Base-by-base conservation (phyloP, 2,113 vertebrate species). In the Clarias magur region DNA sequence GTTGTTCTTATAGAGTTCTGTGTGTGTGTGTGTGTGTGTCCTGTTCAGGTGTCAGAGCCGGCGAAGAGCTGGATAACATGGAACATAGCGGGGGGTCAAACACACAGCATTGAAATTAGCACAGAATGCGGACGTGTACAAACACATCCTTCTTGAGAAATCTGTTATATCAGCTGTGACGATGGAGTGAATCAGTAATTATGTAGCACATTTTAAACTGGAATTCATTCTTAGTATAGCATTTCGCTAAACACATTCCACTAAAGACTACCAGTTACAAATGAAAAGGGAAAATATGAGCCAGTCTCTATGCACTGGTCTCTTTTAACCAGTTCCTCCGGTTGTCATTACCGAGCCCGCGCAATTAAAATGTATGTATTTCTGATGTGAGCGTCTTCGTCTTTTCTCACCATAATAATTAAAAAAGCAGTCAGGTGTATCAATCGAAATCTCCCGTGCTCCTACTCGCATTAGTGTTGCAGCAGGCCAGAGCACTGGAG, bases 31-130 rank as follows among this genome's bases (percentile, higher is more conserved):
- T 21, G 16, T 65, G 15, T 34, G 78, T 73, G 72, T 54, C 42
- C 30, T 59, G 53, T 67, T 62, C 63, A n/a, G 23, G 38, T 85
- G 30, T 57, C 63, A 75, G 72, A 53, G 73, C 54, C 62, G 62
- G 68, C 48, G 38, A 21, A 23, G 56, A 60, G 88, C 85, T 89
- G 88, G 89, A 86, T 92, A 92, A 89, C 93, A 90, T 94, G 93
- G 84, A 92, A 89, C 92, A 38, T 91, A 91, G 92, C 91, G 90
- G 92, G 92, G 88, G 82, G 92, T 88, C 89, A 91, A 92, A 91
- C 91, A 93, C 90, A 90, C 91, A 89, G 86, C 92, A 94, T 94
- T 94, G 92, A 93, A 92, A 92, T 92, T 91, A 92, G 92, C 86
- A 88, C 87, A 85, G 92, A 90, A 90, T 90, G 65, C 23, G 42